phyloP scores from a whole-genome alignment of 2,113 vertebrate genomes.

The Ginglymostoma cirratum region DNA sequence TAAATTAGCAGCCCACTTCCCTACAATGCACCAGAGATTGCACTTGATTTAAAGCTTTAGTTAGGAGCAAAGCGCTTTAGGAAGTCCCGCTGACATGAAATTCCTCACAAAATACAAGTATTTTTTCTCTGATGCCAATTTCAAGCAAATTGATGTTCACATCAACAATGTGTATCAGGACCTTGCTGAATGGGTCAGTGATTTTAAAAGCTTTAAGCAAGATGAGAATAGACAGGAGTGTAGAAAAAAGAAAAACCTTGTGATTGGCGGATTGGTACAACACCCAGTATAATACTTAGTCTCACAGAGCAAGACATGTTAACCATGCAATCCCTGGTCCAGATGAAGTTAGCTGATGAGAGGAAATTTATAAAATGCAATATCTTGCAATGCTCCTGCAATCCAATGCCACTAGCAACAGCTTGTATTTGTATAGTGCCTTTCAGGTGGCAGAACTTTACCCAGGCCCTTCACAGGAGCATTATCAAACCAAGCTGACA shows the following conservation, averaged over 20 bases:
- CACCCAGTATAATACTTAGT: background rate
- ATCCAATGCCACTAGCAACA: background rate
- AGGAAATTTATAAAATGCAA: background rate
- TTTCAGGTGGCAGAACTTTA: no score
- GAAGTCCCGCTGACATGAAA: background rate
- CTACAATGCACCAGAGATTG: background rate
- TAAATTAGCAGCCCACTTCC: background rate
- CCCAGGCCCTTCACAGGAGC: no score
- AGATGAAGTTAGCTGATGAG: background rate
- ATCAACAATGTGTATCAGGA: background rate
- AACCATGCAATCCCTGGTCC: background rate
- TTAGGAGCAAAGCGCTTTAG: background rate
- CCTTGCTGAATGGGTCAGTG: background rate
- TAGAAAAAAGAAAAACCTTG: background rate
- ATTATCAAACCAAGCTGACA: no score
- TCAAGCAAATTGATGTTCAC: background rate
- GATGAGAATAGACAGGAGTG: background rate
- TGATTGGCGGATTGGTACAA: background rate
- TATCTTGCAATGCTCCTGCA: background rate
- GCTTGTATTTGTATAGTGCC: no score
- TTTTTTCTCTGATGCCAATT: background rate
- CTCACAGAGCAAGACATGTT: background rate
- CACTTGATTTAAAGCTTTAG: background rate
- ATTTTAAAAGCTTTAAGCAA: background rate
- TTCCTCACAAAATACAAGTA: background rate